Conservation (phyloP, 1,140 invertebrate genomes). For the Manduca sexta region DNA sequence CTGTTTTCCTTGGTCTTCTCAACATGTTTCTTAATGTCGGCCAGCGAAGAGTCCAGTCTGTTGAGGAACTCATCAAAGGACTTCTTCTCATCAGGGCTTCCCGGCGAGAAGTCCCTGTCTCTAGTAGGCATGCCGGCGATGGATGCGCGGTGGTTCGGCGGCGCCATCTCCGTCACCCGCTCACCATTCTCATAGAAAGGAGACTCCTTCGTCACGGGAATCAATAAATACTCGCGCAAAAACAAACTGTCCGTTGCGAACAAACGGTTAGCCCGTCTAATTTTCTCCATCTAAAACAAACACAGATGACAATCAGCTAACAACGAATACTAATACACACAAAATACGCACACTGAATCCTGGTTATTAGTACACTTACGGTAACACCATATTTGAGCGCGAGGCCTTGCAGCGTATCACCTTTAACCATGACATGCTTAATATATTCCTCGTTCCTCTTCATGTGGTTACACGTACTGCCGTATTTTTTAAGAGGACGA, state of each 20-base stretch:
- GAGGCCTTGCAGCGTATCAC: conserved; percentile 94
- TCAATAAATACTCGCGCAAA: conserved; percentile 85
- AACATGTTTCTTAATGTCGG: conserved; percentile 88
- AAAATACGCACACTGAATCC: conserved; percentile 1
- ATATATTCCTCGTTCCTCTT: conserved; percentile 81
- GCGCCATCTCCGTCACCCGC: conserved; percentile 44
- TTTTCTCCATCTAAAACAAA: conserved; percentile 88
- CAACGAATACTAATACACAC: conserved; percentile 19
- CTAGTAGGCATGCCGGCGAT: conserved; percentile 70
- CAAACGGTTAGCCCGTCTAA: conserved; percentile 88
- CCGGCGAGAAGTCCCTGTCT: conserved; percentile 59
- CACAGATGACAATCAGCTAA: conserved; percentile 20
- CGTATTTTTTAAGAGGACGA: conserved; percentile 90
- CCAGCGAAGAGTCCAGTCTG: conserved; percentile 90
- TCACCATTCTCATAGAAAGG: conserved; percentile 73
- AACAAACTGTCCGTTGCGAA: conserved; percentile 93
- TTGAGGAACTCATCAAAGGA: conserved; percentile 87
- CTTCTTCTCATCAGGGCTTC: conserved; percentile 80
- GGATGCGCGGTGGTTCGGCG: conserved; percentile 63
- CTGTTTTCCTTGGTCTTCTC: conserved; percentile 84
- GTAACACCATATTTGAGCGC: conserved; percentile 94
- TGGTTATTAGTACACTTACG: conserved; percentile 76
- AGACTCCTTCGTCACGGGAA: conserved; percentile 81
- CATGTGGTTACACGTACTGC: conserved; percentile 84
- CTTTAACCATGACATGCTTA: conserved; percentile 84